Conservation (phyloP, 2,888 invertebrate genomes). For the Suillia variegata region DNA sequence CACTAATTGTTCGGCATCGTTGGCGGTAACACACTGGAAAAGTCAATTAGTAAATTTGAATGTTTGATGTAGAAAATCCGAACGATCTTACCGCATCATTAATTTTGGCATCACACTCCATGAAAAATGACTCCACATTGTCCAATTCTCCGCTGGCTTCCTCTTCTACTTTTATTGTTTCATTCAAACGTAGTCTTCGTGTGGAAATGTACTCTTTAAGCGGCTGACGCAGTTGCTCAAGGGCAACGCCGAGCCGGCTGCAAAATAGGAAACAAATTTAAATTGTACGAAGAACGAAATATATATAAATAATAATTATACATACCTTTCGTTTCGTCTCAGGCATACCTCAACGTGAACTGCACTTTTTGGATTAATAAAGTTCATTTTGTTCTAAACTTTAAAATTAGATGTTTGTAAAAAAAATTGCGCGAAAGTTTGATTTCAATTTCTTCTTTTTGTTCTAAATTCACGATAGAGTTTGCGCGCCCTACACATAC, state of each 20-base stretch:
- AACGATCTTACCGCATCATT: constrained; percentile 26
- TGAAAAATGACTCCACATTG: constrained; percentile 36
- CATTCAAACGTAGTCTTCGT: constrained; percentile 25
- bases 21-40: constrained; percentile 18
- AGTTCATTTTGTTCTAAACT: constrained; percentile 33
- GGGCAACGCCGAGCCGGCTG: constrained; percentile 28
- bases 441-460: no score
- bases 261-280: background rate
- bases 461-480: no score
- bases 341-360: constrained; percentile 49
- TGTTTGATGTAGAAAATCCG: background rate
- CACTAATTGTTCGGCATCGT: constrained; percentile 25
- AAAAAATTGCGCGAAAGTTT: no score
- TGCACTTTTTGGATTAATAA: constrained; percentile 32
- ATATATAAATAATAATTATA: constrained; percentile 6
- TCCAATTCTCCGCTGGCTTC: constrained; percentile 2
- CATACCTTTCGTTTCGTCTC: constrained; percentile 37
- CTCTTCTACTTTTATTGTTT: constrained; percentile 20
- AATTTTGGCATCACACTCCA: constrained; percentile 38
- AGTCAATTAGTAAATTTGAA: background rate
- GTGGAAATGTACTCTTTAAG: constrained; percentile 24
- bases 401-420: no score
- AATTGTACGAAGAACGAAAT: background rate
- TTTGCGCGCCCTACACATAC: no score
- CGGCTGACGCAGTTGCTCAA: constrained; percentile 33